Evolutionary conservation across 2,113 vertebrate species (phyloP), one percentile per base, ranked within the genome.

Genomic region (Litocranius walleri): DNA sequence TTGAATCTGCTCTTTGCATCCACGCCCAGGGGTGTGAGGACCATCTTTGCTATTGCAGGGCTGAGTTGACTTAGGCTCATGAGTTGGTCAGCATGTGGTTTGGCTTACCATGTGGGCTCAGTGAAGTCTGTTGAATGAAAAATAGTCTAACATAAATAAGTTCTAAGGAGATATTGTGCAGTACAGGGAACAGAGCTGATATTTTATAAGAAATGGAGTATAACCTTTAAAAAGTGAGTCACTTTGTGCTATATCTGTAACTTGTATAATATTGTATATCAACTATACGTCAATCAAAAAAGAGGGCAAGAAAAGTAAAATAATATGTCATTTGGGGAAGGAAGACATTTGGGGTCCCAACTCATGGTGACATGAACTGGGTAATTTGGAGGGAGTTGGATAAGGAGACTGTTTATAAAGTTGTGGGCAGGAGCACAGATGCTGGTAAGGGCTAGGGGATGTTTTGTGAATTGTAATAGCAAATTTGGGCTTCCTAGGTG

Each of bases 111-210:
- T 5, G 10, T 1, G 61, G 64, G 21, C 43, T 91, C 88, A 43
- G 33, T 15, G 33, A 88, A 90, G n/a, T 95, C 57, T 57, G 33
- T 62, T 23, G 36, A 91, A 61, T 86, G 91, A 94, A 95, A 96
- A 88, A 56, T 27, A 56, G 52, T 36, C 21, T 40, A 84, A 56
- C 14, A 56, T 27, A 56, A 84, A 56, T 84, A 84, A 84, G 23
- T 36, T 84, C 52, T 23, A 56, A 84, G n/a, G n/a, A 56, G 23
- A 40, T 56, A 36, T 84, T 56, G 52, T 36, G n/a, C 52, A 84
- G 27, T 36, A 16, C n/a, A 50, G 50, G 33, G 50, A 83, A 36
- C 4, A 83, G 12, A 83, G 21, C 50, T 56, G 67, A 74, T 40
- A 82, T 25, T 54, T 54, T 54, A 15, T 54, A 36, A 54, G 52